Conservation (phyloP, 2,888 invertebrate genomes). For the Heteromyza rotundicornis region DNA sequence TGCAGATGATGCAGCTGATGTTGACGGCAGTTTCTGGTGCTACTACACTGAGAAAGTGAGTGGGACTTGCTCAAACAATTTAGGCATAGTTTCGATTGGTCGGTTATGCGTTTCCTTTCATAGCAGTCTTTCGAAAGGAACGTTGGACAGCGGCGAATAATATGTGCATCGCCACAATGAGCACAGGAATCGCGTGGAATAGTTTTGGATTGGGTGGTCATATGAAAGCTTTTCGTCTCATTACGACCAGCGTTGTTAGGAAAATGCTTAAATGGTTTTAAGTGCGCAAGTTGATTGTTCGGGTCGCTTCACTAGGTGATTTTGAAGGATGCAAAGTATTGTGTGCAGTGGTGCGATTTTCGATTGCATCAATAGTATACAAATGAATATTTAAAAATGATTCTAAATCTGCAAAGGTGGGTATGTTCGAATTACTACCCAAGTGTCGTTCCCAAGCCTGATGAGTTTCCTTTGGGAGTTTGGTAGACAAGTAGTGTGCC, state of each 20-base stretch:
- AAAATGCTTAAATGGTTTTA: not conserved
- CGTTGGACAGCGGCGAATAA: slow-evolving; percentile 15
- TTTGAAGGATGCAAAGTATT: not conserved
- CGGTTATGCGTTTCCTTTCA: slow-evolving; percentile 7
- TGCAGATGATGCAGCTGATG: too few species aligned
- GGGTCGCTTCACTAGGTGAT: not conserved
- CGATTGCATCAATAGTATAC: slow-evolving; percentile 10
- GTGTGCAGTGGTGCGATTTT: not conserved
- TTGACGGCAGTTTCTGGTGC: not conserved
- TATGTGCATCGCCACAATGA: slow-evolving; percentile 14
- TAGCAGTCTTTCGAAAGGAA: slow-evolving; percentile 10
- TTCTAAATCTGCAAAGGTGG: not conserved
- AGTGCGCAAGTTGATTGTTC: not conserved
- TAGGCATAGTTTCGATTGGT: slow-evolving; percentile 12
- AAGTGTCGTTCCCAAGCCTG: slow-evolving; percentile 19
- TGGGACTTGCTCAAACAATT: slow-evolving; percentile 13
- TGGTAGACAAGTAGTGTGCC: slow-evolving; percentile 14
- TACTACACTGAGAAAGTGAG: too few species aligned
- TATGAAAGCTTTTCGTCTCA: not conserved
- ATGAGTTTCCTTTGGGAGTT: slow-evolving; percentile 17
- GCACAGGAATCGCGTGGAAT: not conserved
- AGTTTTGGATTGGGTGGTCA: not conserved
- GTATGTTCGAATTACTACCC: slow-evolving; percentile 9
- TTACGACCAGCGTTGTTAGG: too few species aligned
- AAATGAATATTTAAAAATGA: slow-evolving; percentile 10